A percentile compares a stretch with the other conserved stretches of the same genome.
Evolutionary conservation across 2,797 vertebrate genomes (phyloP).

Genomic region (Halcyon leucocephala): DNA sequence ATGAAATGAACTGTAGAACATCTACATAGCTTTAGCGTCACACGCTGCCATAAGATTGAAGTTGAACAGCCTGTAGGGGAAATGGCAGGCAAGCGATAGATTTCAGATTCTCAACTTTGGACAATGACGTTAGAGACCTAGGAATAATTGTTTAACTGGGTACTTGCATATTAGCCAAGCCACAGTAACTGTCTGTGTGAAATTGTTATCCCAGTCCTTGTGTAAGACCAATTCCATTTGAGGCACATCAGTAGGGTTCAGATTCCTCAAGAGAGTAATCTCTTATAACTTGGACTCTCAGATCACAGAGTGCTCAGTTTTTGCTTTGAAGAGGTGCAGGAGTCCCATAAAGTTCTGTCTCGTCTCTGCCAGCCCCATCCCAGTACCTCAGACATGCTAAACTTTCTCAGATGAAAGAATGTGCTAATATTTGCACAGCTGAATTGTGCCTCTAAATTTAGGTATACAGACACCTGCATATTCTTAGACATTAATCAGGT

Average conservation of each 20-base stretch:
- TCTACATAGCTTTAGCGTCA: not conserved
- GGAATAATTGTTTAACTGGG: not conserved
- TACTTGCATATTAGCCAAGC: not conserved
- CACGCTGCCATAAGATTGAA: not conserved
- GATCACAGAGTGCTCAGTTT: not conserved
- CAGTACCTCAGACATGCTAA: not conserved
- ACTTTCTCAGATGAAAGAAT: not conserved
- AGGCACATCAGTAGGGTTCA: not conserved
- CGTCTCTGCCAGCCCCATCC: not conserved
- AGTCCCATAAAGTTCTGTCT: not conserved
- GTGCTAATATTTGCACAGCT: not conserved
- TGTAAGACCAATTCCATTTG: not conserved
- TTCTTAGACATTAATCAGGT: not conserved
- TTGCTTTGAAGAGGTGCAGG: not conserved
- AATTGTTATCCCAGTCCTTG: not conserved
- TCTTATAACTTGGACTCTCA: not conserved
- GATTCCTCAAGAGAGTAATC: not conserved
- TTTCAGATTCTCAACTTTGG: slow-evolving; percentile 27
- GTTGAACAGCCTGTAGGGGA: slow-evolving; percentile 1
- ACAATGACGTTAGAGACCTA: not conserved
- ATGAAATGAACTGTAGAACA: not conserved
- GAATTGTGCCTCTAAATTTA: not conserved
- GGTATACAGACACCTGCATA: not conserved
- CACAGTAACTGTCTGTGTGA: not conserved
- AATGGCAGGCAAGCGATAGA: not conserved